These are phyloP conservation scores for Polymixis flavicincta DNA, from an alignment of 2,888 invertebrate genomes.

Conservation along the genomic window DNA sequence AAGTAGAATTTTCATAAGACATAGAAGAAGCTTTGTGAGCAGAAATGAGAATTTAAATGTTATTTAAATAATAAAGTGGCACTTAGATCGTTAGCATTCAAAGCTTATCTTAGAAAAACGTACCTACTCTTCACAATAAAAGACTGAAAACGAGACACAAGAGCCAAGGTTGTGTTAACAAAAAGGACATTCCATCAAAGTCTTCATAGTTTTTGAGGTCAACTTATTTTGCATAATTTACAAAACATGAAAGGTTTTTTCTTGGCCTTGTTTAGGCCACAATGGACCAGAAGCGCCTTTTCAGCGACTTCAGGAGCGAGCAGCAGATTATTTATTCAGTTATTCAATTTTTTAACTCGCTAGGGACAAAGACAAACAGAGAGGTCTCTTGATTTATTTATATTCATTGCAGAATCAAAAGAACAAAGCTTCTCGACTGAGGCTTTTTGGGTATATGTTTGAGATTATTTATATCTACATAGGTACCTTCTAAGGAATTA, in stretches of 20 bases:
- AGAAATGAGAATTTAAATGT: constrained; percentile 25
- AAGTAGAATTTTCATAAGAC: background rate
- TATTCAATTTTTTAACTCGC: constrained; percentile 59
- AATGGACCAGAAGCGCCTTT: constrained; percentile 43
- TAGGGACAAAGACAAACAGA: constrained; percentile 33
- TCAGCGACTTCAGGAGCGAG: constrained; percentile 43
- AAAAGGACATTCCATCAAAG: constrained; percentile 40
- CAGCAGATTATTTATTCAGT: constrained; percentile 60
- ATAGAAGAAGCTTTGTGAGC: background rate
- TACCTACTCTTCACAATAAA: constrained; percentile 18
- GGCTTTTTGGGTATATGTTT: constrained; percentile 24
- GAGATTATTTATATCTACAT: constrained; percentile 21
- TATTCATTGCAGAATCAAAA: constrained; percentile 50
- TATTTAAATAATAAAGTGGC: constrained; percentile 35
- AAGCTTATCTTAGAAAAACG: constrained; percentile 23
- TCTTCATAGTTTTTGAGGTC: constrained; percentile 51
- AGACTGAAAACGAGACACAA: constrained; percentile 1
- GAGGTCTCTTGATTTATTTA: constrained; percentile 62
- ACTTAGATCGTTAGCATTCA: constrained; percentile 20
- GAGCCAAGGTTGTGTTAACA: constrained; percentile 9
- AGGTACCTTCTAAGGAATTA: constrained; percentile 3
- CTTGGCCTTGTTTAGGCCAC: constrained; percentile 46
- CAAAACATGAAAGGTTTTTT: constrained; percentile 57
- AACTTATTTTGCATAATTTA: constrained; percentile 56
- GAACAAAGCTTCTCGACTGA: constrained; percentile 39